Conservation (phyloP, 2,797 vertebrate genomes). For the Anas bernieri region DNA sequence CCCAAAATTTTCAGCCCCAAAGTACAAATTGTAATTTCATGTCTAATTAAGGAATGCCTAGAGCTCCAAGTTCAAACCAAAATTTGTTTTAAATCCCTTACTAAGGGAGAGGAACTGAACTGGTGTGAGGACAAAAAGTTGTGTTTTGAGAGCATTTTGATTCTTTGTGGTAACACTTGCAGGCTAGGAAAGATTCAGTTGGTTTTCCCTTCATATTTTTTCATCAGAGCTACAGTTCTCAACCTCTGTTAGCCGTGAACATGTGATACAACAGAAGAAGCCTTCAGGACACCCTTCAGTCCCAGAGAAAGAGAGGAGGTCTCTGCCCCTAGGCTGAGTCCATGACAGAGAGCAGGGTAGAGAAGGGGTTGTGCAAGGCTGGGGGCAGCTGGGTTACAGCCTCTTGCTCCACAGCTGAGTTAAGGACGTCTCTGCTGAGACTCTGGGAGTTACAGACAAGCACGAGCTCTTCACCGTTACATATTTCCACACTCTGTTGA, state of each 20-base stretch:
- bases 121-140: neutral
- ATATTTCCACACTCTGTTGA: neutral
- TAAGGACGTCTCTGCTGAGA: neutral
- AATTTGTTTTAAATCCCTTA: slow-evolving; percentile 14
- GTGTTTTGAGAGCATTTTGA: slow-evolving; percentile 25
- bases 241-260: neutral
- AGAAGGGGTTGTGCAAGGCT: neutral
- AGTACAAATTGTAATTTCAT: slow-evolving; percentile 77
- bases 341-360: neutral
- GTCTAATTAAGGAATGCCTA: slow-evolving; percentile 42
- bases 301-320: neutral
- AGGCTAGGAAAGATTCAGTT: neutral
- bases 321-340: neutral
- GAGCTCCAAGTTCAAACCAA: neutral
- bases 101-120: slow-evolving; percentile 6
- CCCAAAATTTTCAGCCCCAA: slow-evolving; percentile 60
- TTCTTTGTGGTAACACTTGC: neutral
- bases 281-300: neutral
- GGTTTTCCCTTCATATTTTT: slow-evolving; percentile 9
- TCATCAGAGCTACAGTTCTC: neutral
- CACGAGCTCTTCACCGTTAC: neutral
- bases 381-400: neutral
- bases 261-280: neutral
- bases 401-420: neutral
- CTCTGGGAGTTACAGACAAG: neutral